These are phyloP conservation scores for Melanotaenia parkinsoni DNA, from an alignment of 2,797 vertebrate genomes.

Conservation along the genomic window DNA sequence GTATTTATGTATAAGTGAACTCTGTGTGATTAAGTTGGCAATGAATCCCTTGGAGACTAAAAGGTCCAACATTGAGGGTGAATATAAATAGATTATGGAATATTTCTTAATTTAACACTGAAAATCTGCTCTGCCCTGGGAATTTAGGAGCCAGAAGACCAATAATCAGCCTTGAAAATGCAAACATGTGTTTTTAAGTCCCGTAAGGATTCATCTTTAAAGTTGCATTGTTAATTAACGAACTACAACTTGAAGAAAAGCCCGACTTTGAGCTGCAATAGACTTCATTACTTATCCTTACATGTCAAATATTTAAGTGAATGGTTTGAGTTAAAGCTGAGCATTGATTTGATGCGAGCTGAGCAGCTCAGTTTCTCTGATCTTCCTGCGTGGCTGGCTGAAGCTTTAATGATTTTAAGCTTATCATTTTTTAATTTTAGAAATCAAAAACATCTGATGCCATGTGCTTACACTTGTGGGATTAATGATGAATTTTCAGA, in stretches of 20 bases:
- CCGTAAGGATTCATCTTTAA: background rate
- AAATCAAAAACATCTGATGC: background rate
- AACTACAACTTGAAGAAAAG: background rate
- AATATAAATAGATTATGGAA: background rate
- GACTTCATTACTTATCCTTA: background rate
- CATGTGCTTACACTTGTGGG: background rate
- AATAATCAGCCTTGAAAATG: background rate
- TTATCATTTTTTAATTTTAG: background rate
- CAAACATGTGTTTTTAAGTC: background rate
- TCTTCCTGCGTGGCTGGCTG: background rate
- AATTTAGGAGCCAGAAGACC: background rate
- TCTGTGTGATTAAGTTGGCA: slow-evolving; percentile 26
- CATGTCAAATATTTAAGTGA: background rate
- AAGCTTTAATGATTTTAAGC: background rate
- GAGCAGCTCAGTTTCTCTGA: background rate
- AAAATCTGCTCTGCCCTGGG: background rate
- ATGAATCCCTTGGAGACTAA: background rate
- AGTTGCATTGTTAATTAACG: background rate
- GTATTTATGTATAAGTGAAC: slow-evolving; percentile 75
- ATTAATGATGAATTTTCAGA: background rate
- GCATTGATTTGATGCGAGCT: background rate
- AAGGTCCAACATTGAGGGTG: background rate
- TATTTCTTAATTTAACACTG: background rate
- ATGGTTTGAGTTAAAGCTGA: background rate
- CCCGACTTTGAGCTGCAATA: background rate